Base-by-base conservation (phyloP, 53 echinoderm and acorn worm genomes). In the Arbacia lixula region DNA sequence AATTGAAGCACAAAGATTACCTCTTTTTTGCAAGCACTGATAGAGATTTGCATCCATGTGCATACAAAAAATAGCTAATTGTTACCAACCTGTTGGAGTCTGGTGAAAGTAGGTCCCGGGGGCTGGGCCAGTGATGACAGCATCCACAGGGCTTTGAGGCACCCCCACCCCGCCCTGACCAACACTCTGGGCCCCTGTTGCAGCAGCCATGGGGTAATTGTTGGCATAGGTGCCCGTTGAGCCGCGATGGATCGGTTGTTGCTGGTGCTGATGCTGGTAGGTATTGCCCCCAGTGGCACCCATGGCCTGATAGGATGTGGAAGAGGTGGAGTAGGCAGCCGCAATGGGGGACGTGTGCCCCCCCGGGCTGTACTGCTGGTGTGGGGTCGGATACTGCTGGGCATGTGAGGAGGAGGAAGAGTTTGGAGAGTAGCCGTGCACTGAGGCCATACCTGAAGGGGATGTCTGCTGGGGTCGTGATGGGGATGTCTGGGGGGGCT, bases 71-170 rank as follows among this genome's bases (percentile, higher is more conserved):
- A n/a, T n/a, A n/a, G 58, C 24, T 5, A 57, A 57, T 57, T 11
- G 9, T 20, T 5, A 57, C 58, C 20, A 12, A 78, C 78, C 64
- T 49, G 82, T 22, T 4, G 78, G 26, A 76, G 83, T 65, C 41
- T 89, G 87, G 41, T 94, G 91, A 68, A 69, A 91, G 77, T 33
- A 91, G 0, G 94, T 94, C 12, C 94, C 91, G 11, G 91, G 91
- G 17, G 91, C 94, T 20, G 94, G 94, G 60, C 94, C 91, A 12
- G 94, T 94, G 54, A 94, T 94, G 36, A 94, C 89, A 26, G 91
- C 94, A 84, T 91, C 94, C 42, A 83, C 84, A 46, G 89, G 42
- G 19, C 71, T 50, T 54, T 85, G 85, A 20, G 63, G 58, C 38
- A 73, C 73, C 37, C 76, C 76, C 38, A 73, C 73, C 37, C 76